Evolutionary conservation across 2,888 invertebrate genomes (phyloP), one percentile per base, ranked within the genome.

Genomic region (Aporophyla lueneburgensis): DNA sequence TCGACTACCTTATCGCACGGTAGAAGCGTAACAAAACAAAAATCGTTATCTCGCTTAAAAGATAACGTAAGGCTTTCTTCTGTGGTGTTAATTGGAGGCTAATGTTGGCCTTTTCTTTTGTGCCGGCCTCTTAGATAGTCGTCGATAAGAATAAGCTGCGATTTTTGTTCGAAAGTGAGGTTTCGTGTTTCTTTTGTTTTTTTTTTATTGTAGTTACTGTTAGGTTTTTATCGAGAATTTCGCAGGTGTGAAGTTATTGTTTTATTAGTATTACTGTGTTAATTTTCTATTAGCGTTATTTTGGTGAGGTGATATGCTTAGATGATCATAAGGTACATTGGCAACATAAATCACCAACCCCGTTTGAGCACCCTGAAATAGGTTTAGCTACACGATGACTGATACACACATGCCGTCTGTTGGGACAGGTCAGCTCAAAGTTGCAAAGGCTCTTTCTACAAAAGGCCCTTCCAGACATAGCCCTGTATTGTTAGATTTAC

Each of bases 31-130:
- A 94, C 94, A 93, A 93, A 93, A 93, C 93, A 92, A 89, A 33
- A 82, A 92, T 89, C 89, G 49, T 94, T 95, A 95, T 94, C 94
- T 90, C 78, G 76, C 73, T 67, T 70, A 33, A 71, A 78, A 90
- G 93, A 93, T 93, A 93, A 91, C 87, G 62, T 71, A 73, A 84
- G 85, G 84, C 87, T 90, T 91, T 92, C 82, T 85, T 86, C 89
- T 80, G 86, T 87, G 89, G 92, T 93, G 94, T 94, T 95, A 95
- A 95, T 96, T 95, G 92, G 90, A 87, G 87, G 86, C 90, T 92
- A 92, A 91, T 92, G 90, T 87, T 85, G 78, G 82, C 80, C 83
- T 89, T 87, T 88, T 89, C 88, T 91, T n/a, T 89, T 89, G 86
- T 89, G 87, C 76, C 54, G 54, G 69, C 69, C 68, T 67, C 46